Conservation (phyloP, 2,113 vertebrate genomes). For the Lampris incognitus region DNA sequence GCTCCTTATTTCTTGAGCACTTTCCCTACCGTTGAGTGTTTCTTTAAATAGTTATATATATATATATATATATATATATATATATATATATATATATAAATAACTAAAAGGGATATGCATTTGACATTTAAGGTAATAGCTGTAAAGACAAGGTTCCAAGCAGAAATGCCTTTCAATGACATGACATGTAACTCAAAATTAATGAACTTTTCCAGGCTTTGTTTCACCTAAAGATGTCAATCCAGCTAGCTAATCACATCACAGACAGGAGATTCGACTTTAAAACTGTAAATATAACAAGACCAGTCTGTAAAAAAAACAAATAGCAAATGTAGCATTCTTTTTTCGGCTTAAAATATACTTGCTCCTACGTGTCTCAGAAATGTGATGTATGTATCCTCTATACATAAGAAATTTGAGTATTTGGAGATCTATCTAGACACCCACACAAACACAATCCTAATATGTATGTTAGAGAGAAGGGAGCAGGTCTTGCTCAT, state of each 20-base stretch:
- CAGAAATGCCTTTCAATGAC: background rate
- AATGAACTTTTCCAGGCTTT: background rate
- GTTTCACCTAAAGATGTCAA: background rate
- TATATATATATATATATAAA: too few species aligned
- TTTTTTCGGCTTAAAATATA: slow-evolving; percentile 6
- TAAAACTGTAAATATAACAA: slow-evolving; percentile 14
- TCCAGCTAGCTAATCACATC: slow-evolving; percentile 2
- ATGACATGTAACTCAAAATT: slow-evolving; percentile 21
- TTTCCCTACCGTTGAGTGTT: too few species aligned
- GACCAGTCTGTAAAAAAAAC: background rate
- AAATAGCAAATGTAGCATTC: background rate
- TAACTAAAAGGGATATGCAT: too few species aligned
- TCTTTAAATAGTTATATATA: too few species aligned
- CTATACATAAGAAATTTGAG: too few species aligned
- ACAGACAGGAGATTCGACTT: background rate
- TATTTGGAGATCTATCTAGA: background rate
- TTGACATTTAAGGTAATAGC: background rate
- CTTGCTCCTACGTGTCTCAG: slow-evolving; percentile 3
- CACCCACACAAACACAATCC: background rate
- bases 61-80: too few species aligned
- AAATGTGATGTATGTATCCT: too few species aligned
- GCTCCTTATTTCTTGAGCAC: too few species aligned
- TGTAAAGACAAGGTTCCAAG: background rate
- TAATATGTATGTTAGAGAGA: background rate
- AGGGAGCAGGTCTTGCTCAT: background rate